Base-by-base conservation (phyloP, 2,113 vertebrate genomes). In the Pelusios castaneus region DNA sequence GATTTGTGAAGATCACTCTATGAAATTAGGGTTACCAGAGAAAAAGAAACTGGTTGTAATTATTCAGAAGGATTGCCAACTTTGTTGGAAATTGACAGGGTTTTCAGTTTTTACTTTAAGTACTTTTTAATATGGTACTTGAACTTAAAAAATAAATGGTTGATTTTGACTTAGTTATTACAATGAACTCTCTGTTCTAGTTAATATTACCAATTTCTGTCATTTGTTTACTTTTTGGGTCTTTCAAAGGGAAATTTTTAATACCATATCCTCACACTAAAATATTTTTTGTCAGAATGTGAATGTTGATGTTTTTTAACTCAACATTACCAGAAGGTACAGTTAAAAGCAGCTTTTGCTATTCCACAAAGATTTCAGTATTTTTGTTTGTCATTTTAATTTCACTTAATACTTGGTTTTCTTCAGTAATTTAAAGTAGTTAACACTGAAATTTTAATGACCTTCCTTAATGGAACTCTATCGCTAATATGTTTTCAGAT, bases 391-490 rank as follows among this genome's bases (percentile, higher is more conserved):
- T 25, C 7, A 52, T 49, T 80, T 29, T 56, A 41, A 54, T 12
- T 58, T 56, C n/a, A 8, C 80, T 43, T 92, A 91, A 52, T 78
- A 22, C 17, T 90, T 6, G 14, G 31, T 2, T 77, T 91, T 25
- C 0, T 82, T 2, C 55, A 29, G 34, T 2, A 94, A 14, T 82
- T 11, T 85, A 17, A 49, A 5, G 11, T 17, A 87, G 70, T 2
- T 82, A 77, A 78, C 73, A 51, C 2, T 75, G 76, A 88, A 1
- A 3, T 85, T 78, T 85, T 87, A 83, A 75, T 41, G 1, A 70
- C 38, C 21, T 49, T 27, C 0, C 0, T 70, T 25, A 43, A 0
- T 6, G 19, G 3, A 3, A 47, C 51, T 91, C 19, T 85, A 34
- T 94, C 92, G 21, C 3, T 80, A 82, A 4, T 76, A 80, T 51